Conservation (phyloP, 2,113 vertebrate genomes). For the Arenaria interpres region DNA sequence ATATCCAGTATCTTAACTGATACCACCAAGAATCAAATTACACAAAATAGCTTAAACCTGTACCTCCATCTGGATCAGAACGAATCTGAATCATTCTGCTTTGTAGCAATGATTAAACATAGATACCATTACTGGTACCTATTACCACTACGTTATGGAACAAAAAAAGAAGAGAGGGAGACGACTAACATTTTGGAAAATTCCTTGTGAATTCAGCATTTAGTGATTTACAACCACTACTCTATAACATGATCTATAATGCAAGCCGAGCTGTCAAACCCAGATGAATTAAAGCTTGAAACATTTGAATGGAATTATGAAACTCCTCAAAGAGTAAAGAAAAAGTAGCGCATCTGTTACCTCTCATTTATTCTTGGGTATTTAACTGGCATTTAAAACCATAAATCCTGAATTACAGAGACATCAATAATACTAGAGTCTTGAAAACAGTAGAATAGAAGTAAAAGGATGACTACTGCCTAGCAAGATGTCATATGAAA, state of each 20-base stretch:
- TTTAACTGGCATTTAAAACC: constrained; percentile 10
- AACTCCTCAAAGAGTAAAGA: background rate
- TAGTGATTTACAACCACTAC: background rate
- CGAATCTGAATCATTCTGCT: background rate
- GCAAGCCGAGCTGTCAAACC: background rate
- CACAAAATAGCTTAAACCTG: background rate
- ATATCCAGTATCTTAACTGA: background rate
- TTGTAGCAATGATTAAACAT: background rate
- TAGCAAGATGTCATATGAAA: background rate
- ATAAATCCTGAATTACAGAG: background rate
- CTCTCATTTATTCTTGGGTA: background rate
- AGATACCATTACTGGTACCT: background rate
- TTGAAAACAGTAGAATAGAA: background rate
- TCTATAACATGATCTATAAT: background rate
- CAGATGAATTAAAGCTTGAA: background rate
- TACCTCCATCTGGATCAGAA: background rate
- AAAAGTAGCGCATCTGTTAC: background rate
- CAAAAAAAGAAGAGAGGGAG: background rate
- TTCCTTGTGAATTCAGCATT: background rate
- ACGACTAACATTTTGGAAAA: background rate
- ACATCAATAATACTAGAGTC: background rate
- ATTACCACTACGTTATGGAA: background rate
- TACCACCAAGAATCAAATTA: background rate
- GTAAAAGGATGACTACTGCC: background rate
- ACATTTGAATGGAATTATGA: background rate